A percentile compares a stretch with the other conserved stretches of the same genome.
Evolutionary conservation across 2,113 vertebrate species (phyloP).

Genomic region (Scomber japonicus): DNA sequence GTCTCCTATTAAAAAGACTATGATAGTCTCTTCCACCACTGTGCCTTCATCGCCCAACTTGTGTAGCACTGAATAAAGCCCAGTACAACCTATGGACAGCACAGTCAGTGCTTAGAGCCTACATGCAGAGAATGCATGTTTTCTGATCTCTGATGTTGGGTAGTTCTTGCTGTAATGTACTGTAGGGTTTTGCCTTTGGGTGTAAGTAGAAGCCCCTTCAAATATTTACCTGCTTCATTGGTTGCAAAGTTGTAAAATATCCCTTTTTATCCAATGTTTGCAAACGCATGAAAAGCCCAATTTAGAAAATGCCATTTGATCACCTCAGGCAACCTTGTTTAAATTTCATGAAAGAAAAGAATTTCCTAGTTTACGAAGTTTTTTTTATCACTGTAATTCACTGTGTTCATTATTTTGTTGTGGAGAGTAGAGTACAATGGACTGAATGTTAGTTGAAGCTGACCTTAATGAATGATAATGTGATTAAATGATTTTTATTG

Average conservation of each 20-base stretch:
- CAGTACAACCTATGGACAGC: slow-evolving; percentile 52
- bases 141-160: slow-evolving; percentile 41
- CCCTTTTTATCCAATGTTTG: slow-evolving; percentile 40
- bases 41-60: slow-evolving; percentile 76
- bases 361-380: slow-evolving; percentile 50
- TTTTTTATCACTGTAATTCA: slow-evolving; percentile 57
- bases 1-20: slow-evolving; percentile 49
- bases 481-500: slow-evolving; percentile 65
- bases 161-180: slow-evolving; percentile 48
- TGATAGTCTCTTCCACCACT: slow-evolving; percentile 65
- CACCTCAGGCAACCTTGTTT: slow-evolving; percentile 25
- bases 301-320: slow-evolving; percentile 30
- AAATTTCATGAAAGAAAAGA: slow-evolving; percentile 37
- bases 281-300: slow-evolving; percentile 57
- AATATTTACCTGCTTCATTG: slow-evolving; percentile 31
- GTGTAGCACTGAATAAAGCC: slow-evolving; percentile 69
- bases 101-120: slow-evolving; percentile 48
- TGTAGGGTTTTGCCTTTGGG: slow-evolving; percentile 40
- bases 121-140: slow-evolving; percentile 31
- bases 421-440: slow-evolving; percentile 56
- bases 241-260: slow-evolving; percentile 66
- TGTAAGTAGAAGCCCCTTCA: slow-evolving; percentile 31
- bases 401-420: slow-evolving; percentile 55
- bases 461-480: slow-evolving; percentile 72
- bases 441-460: slow-evolving; percentile 76